phyloP scores from a whole-genome alignment of 1,140 invertebrate species.

The Lutraria rhynchaena region DNA sequence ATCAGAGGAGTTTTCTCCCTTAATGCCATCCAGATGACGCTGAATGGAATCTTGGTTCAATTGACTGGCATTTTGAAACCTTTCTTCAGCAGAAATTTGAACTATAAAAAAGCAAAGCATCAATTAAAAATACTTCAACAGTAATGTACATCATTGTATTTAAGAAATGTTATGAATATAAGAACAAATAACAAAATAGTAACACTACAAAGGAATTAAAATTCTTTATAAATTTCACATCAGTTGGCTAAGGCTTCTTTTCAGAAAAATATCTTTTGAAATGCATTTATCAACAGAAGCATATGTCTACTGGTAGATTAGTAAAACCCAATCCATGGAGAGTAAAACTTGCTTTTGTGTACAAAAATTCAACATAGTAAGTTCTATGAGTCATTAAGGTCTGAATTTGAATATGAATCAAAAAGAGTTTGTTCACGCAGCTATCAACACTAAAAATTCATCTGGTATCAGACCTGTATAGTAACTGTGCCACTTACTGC shows the following conservation, averaged over 20 bases:
- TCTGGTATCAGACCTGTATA: too few relatives aligned
- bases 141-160: neutral
- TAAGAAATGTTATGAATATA: neutral
- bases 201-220: neutral
- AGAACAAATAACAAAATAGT: neutral
- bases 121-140: too few relatives aligned
- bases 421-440: too few relatives aligned
- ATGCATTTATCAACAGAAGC: too few relatives aligned
- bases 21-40: conserved; percentile 64
- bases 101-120: conserved; percentile 9
- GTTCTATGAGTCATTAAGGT: too few relatives aligned
- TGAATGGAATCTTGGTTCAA: conserved; percentile 74
- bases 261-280: neutral
- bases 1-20: conserved; percentile 62
- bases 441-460: too few relatives aligned
- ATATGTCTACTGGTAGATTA: too few relatives aligned
- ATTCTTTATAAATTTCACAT: neutral
- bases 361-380: too few relatives aligned
- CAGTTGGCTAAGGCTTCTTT: neutral
- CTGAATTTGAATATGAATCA: too few relatives aligned
- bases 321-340: too few relatives aligned
- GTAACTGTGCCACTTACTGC: too few relatives aligned
- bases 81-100: conserved; percentile 57
- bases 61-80: conserved; percentile 74
- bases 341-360: too few relatives aligned